phyloP scores from a whole-genome alignment of 2,797 vertebrate species.

The Sternotherus odoratus region DNA sequence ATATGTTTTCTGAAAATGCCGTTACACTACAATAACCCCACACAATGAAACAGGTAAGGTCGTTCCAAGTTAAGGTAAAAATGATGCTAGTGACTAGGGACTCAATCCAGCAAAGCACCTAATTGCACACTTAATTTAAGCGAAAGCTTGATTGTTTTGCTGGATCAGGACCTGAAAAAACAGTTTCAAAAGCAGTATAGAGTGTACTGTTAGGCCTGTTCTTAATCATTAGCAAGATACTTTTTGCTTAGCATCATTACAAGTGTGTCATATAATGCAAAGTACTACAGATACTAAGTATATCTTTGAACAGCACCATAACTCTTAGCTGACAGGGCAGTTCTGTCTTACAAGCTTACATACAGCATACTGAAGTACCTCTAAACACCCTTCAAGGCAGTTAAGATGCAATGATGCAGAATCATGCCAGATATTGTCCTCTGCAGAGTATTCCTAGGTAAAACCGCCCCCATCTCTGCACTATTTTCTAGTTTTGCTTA shows the following conservation, averaged over 20 bases:
- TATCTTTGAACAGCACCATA: neutral
- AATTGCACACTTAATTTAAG: neutral
- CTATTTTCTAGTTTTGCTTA: neutral
- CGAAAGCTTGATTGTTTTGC: neutral
- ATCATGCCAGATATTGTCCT: neutral
- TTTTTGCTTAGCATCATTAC: neutral
- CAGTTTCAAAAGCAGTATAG: neutral
- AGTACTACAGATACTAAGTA: neutral
- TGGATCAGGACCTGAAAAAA: neutral
- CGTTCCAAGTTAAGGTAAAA: neutral
- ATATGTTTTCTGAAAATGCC: neutral
- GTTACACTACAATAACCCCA: rapidly evolving
- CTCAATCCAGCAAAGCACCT: neutral
- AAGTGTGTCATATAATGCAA: neutral
- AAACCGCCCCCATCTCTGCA: neutral
- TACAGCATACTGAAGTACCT: neutral
- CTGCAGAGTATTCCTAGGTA: neutral
- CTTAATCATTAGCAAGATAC: neutral
- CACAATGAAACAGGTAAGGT: rapidly evolving
- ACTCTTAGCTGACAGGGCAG: neutral
- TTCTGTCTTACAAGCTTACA: neutral
- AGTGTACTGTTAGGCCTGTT: neutral
- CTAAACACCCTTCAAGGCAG: neutral
- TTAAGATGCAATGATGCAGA: neutral
- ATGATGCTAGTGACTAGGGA: rapidly evolving